phyloP scores from a whole-genome alignment of 1,140 invertebrate species.

The Atopsyche davidsoni region DNA sequence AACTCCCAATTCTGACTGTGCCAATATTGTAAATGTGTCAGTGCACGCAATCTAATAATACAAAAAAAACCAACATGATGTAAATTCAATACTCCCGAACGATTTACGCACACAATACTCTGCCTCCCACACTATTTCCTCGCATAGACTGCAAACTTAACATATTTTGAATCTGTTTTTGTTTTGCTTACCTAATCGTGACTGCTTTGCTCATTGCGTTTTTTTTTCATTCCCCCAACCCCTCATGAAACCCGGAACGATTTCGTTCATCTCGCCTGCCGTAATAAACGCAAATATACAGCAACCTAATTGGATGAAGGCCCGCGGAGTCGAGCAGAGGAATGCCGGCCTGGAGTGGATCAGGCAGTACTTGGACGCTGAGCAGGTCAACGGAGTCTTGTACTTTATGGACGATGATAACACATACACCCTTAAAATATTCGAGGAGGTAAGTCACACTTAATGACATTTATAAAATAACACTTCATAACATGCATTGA shows the following conservation, averaged over 20 bases:
- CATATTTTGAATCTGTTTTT: too few species aligned
- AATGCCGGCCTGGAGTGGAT: slow-evolving; percentile 88
- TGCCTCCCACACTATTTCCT: too few species aligned
- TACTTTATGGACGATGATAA: slow-evolving; percentile 99
- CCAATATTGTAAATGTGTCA: too few species aligned
- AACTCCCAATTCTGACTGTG: too few species aligned
- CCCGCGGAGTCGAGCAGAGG: slow-evolving; percentile 89
- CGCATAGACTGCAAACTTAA: too few species aligned
- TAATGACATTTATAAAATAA: too few species aligned
- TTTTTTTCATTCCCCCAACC: slow-evolving; percentile 24
- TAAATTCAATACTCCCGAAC: too few species aligned
- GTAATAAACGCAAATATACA: slow-evolving; percentile 31
- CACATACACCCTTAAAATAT: slow-evolving; percentile 82
- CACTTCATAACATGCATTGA: too few species aligned
- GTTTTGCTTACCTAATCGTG: too few species aligned
- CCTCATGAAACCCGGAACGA: slow-evolving; percentile 13
- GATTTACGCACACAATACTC: too few species aligned
- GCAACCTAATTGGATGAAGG: slow-evolving; percentile 85
- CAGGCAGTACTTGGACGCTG: slow-evolving; percentile 56
- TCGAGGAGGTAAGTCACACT: slow-evolving; percentile 72
- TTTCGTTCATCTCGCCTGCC: slow-evolving; percentile 21
- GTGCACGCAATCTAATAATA: too few species aligned
- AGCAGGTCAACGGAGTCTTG: slow-evolving; percentile 68
- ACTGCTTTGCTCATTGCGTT: slow-evolving; percentile 8
- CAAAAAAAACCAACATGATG: too few species aligned